Conservation (phyloP, 2,113 vertebrate species). For the Xiphias gladius region DNA sequence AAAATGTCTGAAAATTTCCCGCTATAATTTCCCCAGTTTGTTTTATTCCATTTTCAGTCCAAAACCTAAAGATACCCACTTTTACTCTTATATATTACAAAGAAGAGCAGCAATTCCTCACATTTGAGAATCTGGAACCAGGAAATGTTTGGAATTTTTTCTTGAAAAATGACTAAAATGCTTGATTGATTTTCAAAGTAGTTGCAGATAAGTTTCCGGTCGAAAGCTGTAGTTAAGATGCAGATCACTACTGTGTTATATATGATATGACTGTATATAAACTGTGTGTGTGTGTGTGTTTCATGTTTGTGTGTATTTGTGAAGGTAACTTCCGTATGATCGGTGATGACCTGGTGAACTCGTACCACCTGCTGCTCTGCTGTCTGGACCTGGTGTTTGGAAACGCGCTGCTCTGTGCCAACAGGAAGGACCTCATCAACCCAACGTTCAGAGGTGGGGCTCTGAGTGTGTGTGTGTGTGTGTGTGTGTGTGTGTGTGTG, state of each 20-base stretch:
- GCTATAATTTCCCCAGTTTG: too few species aligned
- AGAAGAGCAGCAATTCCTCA: background rate
- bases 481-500: background rate
- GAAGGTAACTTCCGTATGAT: constrained; percentile 98
- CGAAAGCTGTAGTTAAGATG: too few species aligned
- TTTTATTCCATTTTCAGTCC: background rate
- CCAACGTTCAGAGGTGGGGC: constrained; percentile 90
- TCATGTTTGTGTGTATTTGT: constrained; percentile 34
- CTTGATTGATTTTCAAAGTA: background rate
- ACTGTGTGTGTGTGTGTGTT: background rate
- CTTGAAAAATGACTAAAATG: too few species aligned
- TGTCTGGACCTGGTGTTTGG: constrained; percentile 96
- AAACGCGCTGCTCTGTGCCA: constrained; percentile 91
- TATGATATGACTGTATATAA: background rate
- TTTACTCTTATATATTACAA: background rate
- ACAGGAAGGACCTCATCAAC: constrained; percentile 94
- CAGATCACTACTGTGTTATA: background rate
- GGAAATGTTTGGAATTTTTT: too few species aligned
- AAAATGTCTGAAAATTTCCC: too few species aligned
- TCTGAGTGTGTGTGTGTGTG: background rate
- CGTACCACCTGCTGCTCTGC: constrained; percentile 98
- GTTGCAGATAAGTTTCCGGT: background rate
- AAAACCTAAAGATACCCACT: background rate
- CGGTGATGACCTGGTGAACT: constrained; percentile 98
- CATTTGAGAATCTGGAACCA: background rate